Percentiles rank a stretch among this genome's conserved stretches.
Evolutionary conservation across 2,797 vertebrate species (phyloP).

Genomic region (Betta splendens): DNA sequence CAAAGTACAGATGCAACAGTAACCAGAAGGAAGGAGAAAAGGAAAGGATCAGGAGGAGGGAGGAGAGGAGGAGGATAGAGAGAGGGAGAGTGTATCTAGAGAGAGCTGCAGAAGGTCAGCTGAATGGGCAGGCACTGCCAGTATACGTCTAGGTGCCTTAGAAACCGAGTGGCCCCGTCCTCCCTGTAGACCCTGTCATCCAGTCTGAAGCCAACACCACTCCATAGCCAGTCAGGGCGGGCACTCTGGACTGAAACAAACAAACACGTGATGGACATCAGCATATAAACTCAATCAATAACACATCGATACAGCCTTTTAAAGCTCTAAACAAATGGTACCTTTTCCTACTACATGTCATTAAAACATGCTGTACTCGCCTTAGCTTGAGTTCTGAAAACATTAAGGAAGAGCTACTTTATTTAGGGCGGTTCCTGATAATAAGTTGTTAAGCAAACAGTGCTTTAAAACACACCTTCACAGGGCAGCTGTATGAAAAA

Average conservation of each 20-base stretch:
- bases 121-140: conserved; percentile 39
- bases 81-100: conserved; percentile 10
- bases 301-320: neutral
- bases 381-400: neutral
- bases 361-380: neutral
- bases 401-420: neutral
- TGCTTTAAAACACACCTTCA: neutral
- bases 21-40: conserved; percentile 14
- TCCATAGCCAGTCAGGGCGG: conserved; percentile 76
- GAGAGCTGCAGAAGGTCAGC: conserved; percentile 27
- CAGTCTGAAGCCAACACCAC: conserved; percentile 81
- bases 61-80: neutral
- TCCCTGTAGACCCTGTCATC: conserved; percentile 79
- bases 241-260: conserved; percentile 39
- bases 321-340: neutral
- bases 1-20: conserved; percentile 5
- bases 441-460: neutral
- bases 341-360: neutral
- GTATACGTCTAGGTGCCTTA: conserved; percentile 40
- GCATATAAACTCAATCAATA: neutral
- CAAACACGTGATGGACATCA: conserved; percentile 8
- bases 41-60: neutral
- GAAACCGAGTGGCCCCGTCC: conserved; percentile 57
- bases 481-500: no score
- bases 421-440: neutral